These are phyloP conservation scores for Ictalurus punctatus DNA, from an alignment of 2,113 vertebrate genomes.

Conservation along the genomic window DNA sequence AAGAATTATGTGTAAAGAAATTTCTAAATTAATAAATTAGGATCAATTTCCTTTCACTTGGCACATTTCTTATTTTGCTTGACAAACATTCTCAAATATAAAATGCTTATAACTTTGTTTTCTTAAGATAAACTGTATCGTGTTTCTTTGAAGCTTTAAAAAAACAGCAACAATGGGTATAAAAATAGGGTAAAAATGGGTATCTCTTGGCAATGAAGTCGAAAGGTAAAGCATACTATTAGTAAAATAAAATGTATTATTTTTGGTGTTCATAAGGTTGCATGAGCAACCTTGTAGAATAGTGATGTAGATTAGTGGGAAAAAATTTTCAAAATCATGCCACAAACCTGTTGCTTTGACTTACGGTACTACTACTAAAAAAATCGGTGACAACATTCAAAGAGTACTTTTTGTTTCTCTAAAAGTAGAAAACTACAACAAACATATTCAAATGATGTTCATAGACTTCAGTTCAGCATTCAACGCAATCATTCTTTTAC, in stretches of 20 bases:
- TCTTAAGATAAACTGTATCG: no score
- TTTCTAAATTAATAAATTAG: neutral
- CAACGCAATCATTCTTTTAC: no score
- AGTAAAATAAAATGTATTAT: neutral
- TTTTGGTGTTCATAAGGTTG: neutral
- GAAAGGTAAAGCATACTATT: neutral
- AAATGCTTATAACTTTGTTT: neutral
- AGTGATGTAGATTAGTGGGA: neutral
- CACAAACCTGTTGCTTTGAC: no score
- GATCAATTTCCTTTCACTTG: neutral
- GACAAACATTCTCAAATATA: neutral
- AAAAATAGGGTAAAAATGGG: no score
- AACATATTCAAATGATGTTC: no score
- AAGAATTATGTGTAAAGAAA: neutral
- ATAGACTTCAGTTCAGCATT: no score
- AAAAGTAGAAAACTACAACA: neutral
- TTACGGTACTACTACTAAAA: no score
- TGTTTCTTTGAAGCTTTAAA: neutral
- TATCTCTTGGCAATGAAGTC: no score
- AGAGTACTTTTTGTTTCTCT: neutral
- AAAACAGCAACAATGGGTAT: neutral
- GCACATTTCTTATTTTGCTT: neutral
- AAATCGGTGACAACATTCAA: neutral
- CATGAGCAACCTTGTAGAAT: neutral
- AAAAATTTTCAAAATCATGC: neutral